A percentile compares a stretch with the other conserved stretches of the same genome.
Conservation (phyloP, 2,797 vertebrate species). For the Aldrovandia affinis region DNA sequence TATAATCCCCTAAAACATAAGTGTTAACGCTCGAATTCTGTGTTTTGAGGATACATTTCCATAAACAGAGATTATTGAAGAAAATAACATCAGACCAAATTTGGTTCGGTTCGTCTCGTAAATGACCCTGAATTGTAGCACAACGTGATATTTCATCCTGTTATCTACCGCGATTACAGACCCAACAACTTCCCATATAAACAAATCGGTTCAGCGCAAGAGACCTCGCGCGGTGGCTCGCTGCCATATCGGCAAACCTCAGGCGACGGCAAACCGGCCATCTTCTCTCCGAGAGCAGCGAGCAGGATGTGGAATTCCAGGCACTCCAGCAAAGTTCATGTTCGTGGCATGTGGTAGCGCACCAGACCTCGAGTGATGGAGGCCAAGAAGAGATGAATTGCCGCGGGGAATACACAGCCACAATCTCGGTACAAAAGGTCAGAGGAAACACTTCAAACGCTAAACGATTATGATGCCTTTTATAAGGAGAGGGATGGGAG, state of each 20-base stretch:
- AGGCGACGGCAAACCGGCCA: conserved; percentile 30
- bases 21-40: background rate
- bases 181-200: conserved; percentile 25
- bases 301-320: conserved; percentile 23
- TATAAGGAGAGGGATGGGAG: background rate
- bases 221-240: background rate
- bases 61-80: background rate
- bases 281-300: conserved; percentile 25
- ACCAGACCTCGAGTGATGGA: conserved; percentile 25
- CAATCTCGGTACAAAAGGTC: conserved; percentile 43
- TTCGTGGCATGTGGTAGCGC: conserved; percentile 37
- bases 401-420: conserved; percentile 36
- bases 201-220: conserved; percentile 26
- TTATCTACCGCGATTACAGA: background rate
- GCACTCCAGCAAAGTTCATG: conserved; percentile 39
- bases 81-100: background rate
- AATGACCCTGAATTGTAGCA: background rate
- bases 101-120: too few species aligned
- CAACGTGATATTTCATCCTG: background rate
- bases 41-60: background rate
- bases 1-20: background rate
- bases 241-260: conserved; percentile 23
- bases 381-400: conserved; percentile 34
- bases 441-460: conserved; percentile 18
- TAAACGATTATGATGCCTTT: background rate